A percentile compares a stretch with the other conserved stretches of the same genome.
phyloP scores from a whole-genome alignment of 2,888 invertebrate species.

The Calameuta filiformis region DNA sequence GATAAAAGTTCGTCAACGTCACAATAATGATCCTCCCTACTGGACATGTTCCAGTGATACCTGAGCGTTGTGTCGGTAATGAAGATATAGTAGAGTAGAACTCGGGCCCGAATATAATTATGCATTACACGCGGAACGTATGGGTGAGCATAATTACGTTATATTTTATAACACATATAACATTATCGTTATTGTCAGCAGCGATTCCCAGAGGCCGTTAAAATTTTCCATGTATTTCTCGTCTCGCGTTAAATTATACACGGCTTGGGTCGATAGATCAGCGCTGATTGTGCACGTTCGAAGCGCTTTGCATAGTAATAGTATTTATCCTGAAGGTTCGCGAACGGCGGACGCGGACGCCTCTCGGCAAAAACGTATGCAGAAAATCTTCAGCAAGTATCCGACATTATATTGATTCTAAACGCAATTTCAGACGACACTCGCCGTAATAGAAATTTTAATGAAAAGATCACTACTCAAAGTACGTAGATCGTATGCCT shows the following conservation, averaged over 20 bases:
- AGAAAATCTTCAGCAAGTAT: not conserved
- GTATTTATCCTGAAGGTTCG: not conserved
- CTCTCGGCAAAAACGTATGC: not conserved
- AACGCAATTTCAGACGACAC: not conserved
- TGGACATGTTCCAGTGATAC: not conserved
- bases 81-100: not conserved
- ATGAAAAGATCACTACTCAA: conserved; percentile 47
- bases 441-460: conserved; percentile 47
- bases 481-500: not conserved
- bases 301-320: conserved; percentile 4
- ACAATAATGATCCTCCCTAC: not conserved
- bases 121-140: not conserved
- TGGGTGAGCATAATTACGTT: not conserved
- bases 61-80: not conserved
- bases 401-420: not conserved
- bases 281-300: conserved; percentile 1
- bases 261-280: not conserved
- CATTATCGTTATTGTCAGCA: conserved; percentile 3
- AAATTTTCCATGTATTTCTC: not conserved
- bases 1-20: not conserved
- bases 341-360: not conserved
- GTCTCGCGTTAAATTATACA: not conserved
- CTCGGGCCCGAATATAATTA: not conserved
- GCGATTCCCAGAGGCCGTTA: not conserved
- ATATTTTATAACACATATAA: conserved; percentile 3